These are phyloP conservation scores for Homarus gammarus DNA, from an alignment of 2,888 invertebrate species.

Conservation along the genomic window DNA sequence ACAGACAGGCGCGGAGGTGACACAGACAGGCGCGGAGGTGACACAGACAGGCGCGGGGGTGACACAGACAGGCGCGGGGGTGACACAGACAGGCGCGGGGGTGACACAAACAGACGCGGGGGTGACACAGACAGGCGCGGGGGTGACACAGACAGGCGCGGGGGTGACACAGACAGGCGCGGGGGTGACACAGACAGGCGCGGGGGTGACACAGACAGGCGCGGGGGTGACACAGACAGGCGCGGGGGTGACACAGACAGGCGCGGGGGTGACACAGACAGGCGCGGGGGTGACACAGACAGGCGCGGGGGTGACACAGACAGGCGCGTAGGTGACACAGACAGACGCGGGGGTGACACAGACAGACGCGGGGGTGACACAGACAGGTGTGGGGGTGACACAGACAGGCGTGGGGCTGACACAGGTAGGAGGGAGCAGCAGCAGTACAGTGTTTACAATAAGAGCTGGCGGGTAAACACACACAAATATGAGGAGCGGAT, in stretches of 20 bases:
- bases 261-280: background rate
- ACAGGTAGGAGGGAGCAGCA: background rate
- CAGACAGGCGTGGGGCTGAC: background rate
- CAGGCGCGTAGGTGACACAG: too few relatives aligned
- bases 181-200: background rate
- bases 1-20: too few relatives aligned
- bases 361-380: background rate
- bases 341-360: background rate
- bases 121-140: too few relatives aligned
- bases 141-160: too few relatives aligned
- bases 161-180: too few relatives aligned
- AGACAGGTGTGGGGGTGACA: background rate
- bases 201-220: background rate
- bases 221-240: background rate
- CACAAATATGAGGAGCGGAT: constrained; percentile 23
- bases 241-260: background rate
- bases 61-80: too few relatives aligned
- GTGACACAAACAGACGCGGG: too few relatives aligned
- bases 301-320: too few relatives aligned
- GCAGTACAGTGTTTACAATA: background rate
- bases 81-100: too few relatives aligned
- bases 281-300: background rate
- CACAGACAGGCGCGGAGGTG: background rate
- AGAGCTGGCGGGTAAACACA: constrained; percentile 7
- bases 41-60: background rate